Evolutionary conservation across 2,888 invertebrate genomes (phyloP).

Genomic region (Helobdella robusta): DNA sequence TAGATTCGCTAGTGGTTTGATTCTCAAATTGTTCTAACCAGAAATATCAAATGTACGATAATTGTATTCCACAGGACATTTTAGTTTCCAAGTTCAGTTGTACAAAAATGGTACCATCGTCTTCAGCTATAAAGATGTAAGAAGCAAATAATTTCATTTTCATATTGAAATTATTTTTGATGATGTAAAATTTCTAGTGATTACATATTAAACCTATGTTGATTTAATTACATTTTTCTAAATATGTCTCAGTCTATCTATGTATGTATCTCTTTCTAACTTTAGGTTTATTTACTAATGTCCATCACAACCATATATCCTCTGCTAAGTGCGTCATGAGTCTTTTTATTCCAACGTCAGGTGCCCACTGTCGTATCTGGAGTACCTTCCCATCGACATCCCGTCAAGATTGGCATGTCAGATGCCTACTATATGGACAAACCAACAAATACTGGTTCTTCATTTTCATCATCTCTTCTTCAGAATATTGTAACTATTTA

Average conservation of each 20-base stretch:
- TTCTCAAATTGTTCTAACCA: not conserved
- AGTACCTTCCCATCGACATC: slow-evolving; percentile 76
- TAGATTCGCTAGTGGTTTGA: too few relatives aligned
- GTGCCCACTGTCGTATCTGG: slow-evolving; percentile 53
- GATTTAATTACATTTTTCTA: too few relatives aligned
- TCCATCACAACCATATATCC: too few relatives aligned
- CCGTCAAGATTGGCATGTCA: slow-evolving; percentile 92
- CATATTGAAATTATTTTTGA: not conserved
- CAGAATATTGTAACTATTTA: not conserved
- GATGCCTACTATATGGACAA: slow-evolving; percentile 87
- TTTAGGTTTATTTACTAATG: too few relatives aligned
- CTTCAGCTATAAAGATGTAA: slow-evolving; percentile 70
- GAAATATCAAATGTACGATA: not conserved
- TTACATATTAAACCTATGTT: not conserved
- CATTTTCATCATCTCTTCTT: not conserved
- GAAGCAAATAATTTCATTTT: not conserved
- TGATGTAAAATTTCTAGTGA: not conserved
- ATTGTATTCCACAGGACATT: slow-evolving; percentile 60
- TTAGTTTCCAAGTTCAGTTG: slow-evolving; percentile 82
- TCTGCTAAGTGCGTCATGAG: too few relatives aligned
- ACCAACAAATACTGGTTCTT: slow-evolving; percentile 27
- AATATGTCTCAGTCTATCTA: too few relatives aligned
- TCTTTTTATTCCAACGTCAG: too few relatives aligned
- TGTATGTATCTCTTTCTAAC: too few relatives aligned
- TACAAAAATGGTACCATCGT: slow-evolving; percentile 78